phyloP scores from a whole-genome alignment of 1,140 invertebrate genomes.

The Tetramorium alpestre region DNA sequence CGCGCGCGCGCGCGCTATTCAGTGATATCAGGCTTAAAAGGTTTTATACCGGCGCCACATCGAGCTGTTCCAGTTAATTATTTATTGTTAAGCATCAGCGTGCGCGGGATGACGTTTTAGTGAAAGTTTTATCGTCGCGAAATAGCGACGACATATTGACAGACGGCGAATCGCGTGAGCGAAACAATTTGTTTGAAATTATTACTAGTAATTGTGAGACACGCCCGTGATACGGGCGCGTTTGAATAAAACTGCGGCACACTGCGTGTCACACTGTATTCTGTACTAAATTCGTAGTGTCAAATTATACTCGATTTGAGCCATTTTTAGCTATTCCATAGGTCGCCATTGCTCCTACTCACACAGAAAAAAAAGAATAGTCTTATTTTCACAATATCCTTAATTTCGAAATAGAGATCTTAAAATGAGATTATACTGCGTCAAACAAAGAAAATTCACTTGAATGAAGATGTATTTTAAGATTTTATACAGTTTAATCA shows the following conservation, averaged over 20 bases:
- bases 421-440: too few relatives aligned
- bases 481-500: too few relatives aligned
- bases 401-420: too few relatives aligned
- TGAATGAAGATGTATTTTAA: too few relatives aligned
- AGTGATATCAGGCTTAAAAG: slow-evolving; percentile 4
- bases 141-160: slow-evolving; percentile 17
- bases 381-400: too few relatives aligned
- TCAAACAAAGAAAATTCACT: too few relatives aligned
- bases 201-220: slow-evolving; percentile 14
- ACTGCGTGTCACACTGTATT: not conserved
- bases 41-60: not conserved
- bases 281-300: too few relatives aligned
- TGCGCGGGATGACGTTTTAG: not conserved
- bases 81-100: not conserved
- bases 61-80: slow-evolving; percentile 30
- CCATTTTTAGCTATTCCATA: too few relatives aligned
- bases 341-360: too few relatives aligned
- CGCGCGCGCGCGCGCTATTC: not conserved
- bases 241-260: not conserved
- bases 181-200: slow-evolving; percentile 23
- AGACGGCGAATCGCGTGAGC: not conserved
- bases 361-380: too few relatives aligned
- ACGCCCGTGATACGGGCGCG: too few relatives aligned
- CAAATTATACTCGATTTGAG: too few relatives aligned
- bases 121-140: slow-evolving; percentile 1